A percentile compares a stretch with the other conserved stretches of the same genome.
phyloP scores from a whole-genome alignment of 2,113 vertebrate genomes.

The Sander vitreus region DNA sequence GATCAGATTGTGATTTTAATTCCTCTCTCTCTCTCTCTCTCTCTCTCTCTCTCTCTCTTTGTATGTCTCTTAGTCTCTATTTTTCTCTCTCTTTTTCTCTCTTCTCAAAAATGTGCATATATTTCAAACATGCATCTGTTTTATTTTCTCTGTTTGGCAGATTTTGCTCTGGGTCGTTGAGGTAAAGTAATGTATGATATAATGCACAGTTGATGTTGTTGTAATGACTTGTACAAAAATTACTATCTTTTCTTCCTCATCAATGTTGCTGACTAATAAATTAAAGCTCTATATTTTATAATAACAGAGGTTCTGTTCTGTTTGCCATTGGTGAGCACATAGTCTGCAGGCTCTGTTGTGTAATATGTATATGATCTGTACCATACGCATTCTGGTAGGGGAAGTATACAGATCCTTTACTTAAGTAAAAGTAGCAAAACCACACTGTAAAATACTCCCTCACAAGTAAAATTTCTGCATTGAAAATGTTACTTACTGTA shows the following conservation, averaged over 20 bases:
- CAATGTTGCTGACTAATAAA: constrained; percentile 88
- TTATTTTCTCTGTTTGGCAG: constrained; percentile 67
- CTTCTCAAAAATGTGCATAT: constrained; percentile 43
- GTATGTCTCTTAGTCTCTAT: constrained; percentile 2
- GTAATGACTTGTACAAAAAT: constrained; percentile 83
- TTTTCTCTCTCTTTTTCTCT: constrained; percentile 5
- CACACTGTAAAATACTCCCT: background rate
- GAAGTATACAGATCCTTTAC: background rate
- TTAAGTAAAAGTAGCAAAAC: background rate
- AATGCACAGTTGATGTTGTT: constrained; percentile 84
- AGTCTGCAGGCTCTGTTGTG: background rate
- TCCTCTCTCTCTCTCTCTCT: constrained; percentile 22
- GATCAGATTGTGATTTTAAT: constrained; percentile 65
- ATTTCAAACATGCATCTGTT: constrained; percentile 61
- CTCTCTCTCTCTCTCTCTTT: background rate
- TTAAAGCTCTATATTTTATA: constrained; percentile 91
- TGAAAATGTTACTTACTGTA: background rate
- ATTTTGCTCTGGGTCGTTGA: constrained; percentile 69
- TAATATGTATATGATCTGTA: background rate
- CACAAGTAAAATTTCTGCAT: background rate
- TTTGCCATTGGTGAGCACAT: constrained; percentile 20
- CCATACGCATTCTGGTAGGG: background rate
- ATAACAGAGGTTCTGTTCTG: constrained; percentile 74
- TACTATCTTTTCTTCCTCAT: constrained; percentile 81
- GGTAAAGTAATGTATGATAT: constrained; percentile 77